Conservation (phyloP, 2,113 vertebrate species). For the Dunckerocampus dactyliophorus region DNA sequence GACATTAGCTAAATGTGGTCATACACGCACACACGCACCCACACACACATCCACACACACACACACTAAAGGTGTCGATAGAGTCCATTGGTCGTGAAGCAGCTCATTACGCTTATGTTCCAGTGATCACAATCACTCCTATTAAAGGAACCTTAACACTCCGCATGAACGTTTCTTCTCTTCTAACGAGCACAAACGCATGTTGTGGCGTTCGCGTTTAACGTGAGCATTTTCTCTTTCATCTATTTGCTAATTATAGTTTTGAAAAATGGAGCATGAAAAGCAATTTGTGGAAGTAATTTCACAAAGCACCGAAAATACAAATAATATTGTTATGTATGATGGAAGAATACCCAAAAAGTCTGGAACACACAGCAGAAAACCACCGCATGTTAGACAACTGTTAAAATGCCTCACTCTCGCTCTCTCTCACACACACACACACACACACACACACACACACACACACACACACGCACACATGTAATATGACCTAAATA, state of each 20-base stretch:
- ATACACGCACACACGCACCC: not conserved
- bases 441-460: no score
- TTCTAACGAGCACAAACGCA: not conserved
- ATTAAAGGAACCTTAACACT: conserved; percentile 13
- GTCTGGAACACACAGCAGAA: not conserved
- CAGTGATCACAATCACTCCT: conserved; percentile 42
- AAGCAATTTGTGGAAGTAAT: not conserved
- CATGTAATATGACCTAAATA: no score
- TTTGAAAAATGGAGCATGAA: conserved; percentile 10
- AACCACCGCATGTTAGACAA: no score
- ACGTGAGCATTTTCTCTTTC: not conserved
- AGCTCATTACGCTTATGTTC: conserved; percentile 49
- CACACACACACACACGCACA: no score
- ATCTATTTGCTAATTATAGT: conserved; percentile 3
- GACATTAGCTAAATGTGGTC: conserved; percentile 20
- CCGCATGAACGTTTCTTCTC: not conserved
- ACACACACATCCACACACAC: conserved; percentile 15
- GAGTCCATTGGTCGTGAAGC: not conserved
- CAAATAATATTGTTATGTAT: not conserved
- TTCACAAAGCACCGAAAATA: not conserved
- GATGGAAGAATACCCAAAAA: not conserved
- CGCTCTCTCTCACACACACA: no score
- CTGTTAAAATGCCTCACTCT: no score
- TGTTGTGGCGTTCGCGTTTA: not conserved
- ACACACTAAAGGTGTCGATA: not conserved